Base-by-base conservation (phyloP, 1,140 invertebrate species). In the Antheraea pernyi region DNA sequence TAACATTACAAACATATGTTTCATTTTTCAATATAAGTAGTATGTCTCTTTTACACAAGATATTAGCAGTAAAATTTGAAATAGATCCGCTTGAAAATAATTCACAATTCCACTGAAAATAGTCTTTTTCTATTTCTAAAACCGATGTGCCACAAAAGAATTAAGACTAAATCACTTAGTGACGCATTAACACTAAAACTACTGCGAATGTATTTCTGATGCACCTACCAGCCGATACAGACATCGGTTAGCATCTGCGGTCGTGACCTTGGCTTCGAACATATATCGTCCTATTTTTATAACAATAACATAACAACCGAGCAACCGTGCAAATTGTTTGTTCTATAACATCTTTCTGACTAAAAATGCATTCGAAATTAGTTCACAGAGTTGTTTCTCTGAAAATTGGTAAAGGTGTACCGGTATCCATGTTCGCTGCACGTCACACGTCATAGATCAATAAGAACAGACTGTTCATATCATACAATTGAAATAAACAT, bases 201-300 rank as follows among this genome's bases (percentile, higher is more conserved):
- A 42, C 11, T 11, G 11, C 39, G 1, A 42, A 11, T 42, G 39
- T 42, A 42, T 42, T 42, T 42, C 46, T 53, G 46, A 53, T 53
- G 46, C 46, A 53, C 6, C 11, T 11, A n/a, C 46, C 11, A 53
- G 11, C 46, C 46, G 13, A 53, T 53, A 53, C 10, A 53, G 46
- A 53, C 46, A 53, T 53, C 46, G 7, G 46, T n/a, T 13, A 5
- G 13, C 46, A 1, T 53, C 46, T 53, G 46, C 46, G 46, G 46
- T 16, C 46, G 46, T 16, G 42, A 65, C 63, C 39, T 65, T 65
- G 63, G 63, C 63, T 65, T 65, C 48, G 63, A 65, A 65, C 37
- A 65, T 65, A 53, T 16, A 53, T 53, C 46, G 46, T 53, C 37
- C 63, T 65, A 65, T 65, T 65, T 39, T 19, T 22, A n/a, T 65